Conservation (phyloP, 2,888 invertebrate genomes). For the Chrysolina americana region DNA sequence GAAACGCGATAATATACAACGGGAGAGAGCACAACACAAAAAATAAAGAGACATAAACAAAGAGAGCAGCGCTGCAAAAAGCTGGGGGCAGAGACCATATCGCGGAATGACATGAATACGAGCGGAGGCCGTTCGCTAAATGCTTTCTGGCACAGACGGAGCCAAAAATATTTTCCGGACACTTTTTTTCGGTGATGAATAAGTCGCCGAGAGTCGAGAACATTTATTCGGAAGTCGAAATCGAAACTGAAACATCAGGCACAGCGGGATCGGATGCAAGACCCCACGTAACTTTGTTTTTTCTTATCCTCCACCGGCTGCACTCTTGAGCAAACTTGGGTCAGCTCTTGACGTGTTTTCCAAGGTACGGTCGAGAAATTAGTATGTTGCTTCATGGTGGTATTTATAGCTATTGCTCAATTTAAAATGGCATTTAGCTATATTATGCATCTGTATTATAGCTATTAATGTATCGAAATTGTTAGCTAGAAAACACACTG, state of each 20-base stretch:
- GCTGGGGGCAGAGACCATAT: slow-evolving; percentile 41
- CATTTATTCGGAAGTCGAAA: background rate
- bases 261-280: too few species aligned
- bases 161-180: slow-evolving; percentile 41
- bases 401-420: too few species aligned
- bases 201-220: slow-evolving; percentile 4
- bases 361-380: too few species aligned
- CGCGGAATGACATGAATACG: slow-evolving; percentile 38
- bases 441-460: too few species aligned
- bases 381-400: too few species aligned
- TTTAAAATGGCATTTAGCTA: too few species aligned
- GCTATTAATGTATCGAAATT: too few species aligned
- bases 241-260: background rate
- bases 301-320: background rate
- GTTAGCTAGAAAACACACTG: too few species aligned
- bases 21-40: slow-evolving; percentile 28
- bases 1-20: slow-evolving; percentile 38
- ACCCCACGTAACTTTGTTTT: background rate
- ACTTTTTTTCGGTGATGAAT: slow-evolving; percentile 33
- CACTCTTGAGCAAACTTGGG: too few species aligned
- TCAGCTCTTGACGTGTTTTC: too few species aligned
- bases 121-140: slow-evolving; percentile 36
- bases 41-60: slow-evolving; percentile 41
- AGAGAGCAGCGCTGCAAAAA: slow-evolving; percentile 32
- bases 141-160: slow-evolving; percentile 30